Evolutionary conservation across 2,888 invertebrate genomes (phyloP).

Genomic region (Clepsis dumicolana): DNA sequence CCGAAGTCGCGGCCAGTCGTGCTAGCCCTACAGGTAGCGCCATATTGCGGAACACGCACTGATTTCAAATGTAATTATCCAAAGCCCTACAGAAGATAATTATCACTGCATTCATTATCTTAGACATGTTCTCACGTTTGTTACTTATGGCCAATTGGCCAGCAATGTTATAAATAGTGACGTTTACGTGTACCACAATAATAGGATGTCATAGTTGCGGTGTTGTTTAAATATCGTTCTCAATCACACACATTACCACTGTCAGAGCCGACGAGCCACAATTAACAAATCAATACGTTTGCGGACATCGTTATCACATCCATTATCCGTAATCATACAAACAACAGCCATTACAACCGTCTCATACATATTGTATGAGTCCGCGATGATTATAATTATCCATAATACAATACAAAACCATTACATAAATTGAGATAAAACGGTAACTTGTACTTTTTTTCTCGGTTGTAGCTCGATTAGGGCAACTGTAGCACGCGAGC

Average conservation of each 20-base stretch:
- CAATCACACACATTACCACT: constrained; percentile 18
- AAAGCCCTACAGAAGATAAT: too few species aligned
- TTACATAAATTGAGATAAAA: neutral
- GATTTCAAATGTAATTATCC: too few species aligned
- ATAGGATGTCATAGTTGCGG: neutral
- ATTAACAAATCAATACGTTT: constrained; percentile 40
- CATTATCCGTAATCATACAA: constrained; percentile 39
- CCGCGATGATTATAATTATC: constrained; percentile 7
- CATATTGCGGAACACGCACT: too few species aligned
- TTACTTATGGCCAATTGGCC: neutral
- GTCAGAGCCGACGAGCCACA: constrained; percentile 24
- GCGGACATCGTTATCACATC: constrained; percentile 16
- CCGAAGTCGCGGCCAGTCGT: too few species aligned
- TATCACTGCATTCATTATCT: too few species aligned
- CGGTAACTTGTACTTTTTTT: neutral
- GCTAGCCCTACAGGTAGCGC: too few species aligned
- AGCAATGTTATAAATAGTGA: neutral
- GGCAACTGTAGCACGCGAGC: neutral
- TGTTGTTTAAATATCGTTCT: neutral
- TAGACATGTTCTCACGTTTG: neutral
- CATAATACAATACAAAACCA: constrained; percentile 19
- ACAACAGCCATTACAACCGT: constrained; percentile 22
- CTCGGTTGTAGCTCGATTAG: neutral
- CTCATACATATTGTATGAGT: constrained; percentile 42
- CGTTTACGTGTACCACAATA: neutral